These are phyloP conservation scores for Drosophila elegans DNA, from an alignment of 1,140 invertebrate genomes.

Conservation along the genomic window DNA sequence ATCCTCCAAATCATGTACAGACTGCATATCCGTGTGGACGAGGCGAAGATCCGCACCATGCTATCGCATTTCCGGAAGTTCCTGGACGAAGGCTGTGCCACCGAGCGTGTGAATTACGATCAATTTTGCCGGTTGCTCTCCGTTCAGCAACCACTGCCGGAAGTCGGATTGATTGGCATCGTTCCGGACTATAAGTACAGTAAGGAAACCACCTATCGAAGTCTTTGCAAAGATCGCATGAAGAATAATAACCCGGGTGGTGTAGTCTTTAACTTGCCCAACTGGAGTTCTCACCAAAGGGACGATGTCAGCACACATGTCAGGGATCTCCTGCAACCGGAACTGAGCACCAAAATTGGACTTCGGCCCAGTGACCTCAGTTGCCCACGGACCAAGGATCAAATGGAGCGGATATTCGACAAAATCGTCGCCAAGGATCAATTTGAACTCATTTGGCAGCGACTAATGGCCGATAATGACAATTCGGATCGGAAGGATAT, in stretches of 20 bases:
- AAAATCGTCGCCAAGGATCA: slow-evolving; percentile 26
- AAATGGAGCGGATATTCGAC: slow-evolving; percentile 59
- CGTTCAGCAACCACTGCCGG: slow-evolving; percentile 51
- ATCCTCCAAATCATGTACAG: slow-evolving; percentile 57
- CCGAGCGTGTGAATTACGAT: slow-evolving; percentile 60
- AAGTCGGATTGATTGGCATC: slow-evolving; percentile 25
- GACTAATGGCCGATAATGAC: slow-evolving; percentile 14
- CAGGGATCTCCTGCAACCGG: slow-evolving; percentile 51
- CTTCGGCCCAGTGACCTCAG: slow-evolving; percentile 50
- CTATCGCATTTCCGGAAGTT: slow-evolving; percentile 54
- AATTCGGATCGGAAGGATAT: slow-evolving; percentile 13
- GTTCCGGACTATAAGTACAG: slow-evolving; percentile 46
- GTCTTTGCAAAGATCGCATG: slow-evolving; percentile 51
- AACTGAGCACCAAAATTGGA: slow-evolving; percentile 36
- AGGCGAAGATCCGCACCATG: slow-evolving; percentile 43
- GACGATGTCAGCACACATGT: slow-evolving; percentile 30
- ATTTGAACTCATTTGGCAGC: slow-evolving; percentile 54
- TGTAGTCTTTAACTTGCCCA: background rate
- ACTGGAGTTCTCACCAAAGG: background rate
- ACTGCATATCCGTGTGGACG: slow-evolving; percentile 49
- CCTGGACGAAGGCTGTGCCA: slow-evolving; percentile 38
- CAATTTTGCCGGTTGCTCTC: slow-evolving; percentile 57
- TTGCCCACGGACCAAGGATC: slow-evolving; percentile 36
- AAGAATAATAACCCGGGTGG: slow-evolving; percentile 32
- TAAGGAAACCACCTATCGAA: slow-evolving; percentile 64